Evolutionary conservation across 1,140 invertebrate genomes (phyloP).

Genomic region (Ladona fulva): DNA sequence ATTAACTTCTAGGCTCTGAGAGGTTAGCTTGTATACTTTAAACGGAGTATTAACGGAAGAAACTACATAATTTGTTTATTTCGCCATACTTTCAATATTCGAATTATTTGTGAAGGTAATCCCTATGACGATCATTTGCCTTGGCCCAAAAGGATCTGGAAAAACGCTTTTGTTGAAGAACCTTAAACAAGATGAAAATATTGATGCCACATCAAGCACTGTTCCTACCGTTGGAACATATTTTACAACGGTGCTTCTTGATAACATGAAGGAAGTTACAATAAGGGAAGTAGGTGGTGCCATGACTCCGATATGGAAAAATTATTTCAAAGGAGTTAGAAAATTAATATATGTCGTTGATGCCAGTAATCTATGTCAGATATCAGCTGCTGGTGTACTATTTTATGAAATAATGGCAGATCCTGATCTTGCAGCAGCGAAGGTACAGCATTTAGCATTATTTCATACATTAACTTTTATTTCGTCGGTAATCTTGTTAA

Average conservation of each 20-base stretch:
- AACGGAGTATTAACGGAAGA: too few relatives aligned
- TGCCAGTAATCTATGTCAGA: constrained; percentile 68
- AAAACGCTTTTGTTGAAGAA: constrained; percentile 71
- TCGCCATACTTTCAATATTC: background rate
- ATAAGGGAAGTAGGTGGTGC: constrained; percentile 63
- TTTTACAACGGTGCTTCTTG: constrained; percentile 49
- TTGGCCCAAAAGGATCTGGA: constrained; percentile 66
- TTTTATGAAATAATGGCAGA: constrained; percentile 64
- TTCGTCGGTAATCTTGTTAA: too few relatives aligned
- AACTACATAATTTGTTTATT: background rate
- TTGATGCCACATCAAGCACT: constrained; percentile 58
- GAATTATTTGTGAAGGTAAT: too few relatives aligned
- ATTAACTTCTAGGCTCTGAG: too few relatives aligned
- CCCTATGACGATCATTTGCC: constrained; percentile 41
- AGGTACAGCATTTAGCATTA: constrained; percentile 40
- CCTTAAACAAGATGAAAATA: constrained; percentile 51
- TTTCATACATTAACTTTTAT: too few relatives aligned
- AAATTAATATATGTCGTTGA: constrained; percentile 71
- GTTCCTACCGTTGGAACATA: constrained; percentile 70
- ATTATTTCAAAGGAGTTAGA: constrained; percentile 55
- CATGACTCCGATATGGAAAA: constrained; percentile 68
- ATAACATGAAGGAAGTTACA: constrained; percentile 23
- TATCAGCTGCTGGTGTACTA: constrained; percentile 65
- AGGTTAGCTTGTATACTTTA: too few relatives aligned
- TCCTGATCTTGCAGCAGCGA: constrained; percentile 49